A percentile compares a stretch with the other conserved stretches of the same genome.
Conservation (phyloP, 1,140 invertebrate genomes). For the Berghia stephanieae region DNA sequence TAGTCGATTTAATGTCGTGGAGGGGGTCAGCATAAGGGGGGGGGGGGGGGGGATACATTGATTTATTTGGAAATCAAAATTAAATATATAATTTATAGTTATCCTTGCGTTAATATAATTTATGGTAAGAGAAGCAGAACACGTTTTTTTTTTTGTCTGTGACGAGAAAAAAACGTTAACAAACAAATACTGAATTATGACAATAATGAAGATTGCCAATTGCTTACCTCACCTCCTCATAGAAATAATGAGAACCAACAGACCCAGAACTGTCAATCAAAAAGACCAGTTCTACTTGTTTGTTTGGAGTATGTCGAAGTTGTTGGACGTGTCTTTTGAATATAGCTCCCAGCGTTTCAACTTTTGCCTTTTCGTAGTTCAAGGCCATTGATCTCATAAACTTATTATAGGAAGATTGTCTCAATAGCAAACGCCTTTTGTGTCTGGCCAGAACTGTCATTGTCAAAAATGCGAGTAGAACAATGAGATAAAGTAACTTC, state of each 20-base stretch:
- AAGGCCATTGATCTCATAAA: constrained; percentile 31
- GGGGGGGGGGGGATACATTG: background rate
- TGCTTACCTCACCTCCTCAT: constrained; percentile 71
- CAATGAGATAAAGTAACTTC: background rate
- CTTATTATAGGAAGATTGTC: constrained; percentile 32
- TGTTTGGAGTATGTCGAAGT: constrained; percentile 56
- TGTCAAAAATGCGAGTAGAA: background rate
- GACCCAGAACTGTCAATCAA: constrained; percentile 77
- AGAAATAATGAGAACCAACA: constrained; percentile 76
- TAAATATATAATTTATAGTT: background rate
- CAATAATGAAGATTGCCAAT: background rate
- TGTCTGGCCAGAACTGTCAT: background rate
- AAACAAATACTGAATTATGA: background rate
- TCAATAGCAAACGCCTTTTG: background rate
- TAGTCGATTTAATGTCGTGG: no score
- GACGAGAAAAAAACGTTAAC: background rate
- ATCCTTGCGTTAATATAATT: background rate
- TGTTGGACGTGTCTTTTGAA: constrained; percentile 70
- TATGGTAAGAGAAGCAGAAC: no score
- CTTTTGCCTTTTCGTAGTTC: constrained; percentile 67
- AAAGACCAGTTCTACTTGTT: constrained; percentile 75
- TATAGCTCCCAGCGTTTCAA: constrained; percentile 70
- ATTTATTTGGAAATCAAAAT: background rate
- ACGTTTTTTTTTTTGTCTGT: background rate
- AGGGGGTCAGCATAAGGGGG: no score